Conservation (phyloP, 2,113 vertebrate genomes). For the Cephalopterus ornatus region DNA sequence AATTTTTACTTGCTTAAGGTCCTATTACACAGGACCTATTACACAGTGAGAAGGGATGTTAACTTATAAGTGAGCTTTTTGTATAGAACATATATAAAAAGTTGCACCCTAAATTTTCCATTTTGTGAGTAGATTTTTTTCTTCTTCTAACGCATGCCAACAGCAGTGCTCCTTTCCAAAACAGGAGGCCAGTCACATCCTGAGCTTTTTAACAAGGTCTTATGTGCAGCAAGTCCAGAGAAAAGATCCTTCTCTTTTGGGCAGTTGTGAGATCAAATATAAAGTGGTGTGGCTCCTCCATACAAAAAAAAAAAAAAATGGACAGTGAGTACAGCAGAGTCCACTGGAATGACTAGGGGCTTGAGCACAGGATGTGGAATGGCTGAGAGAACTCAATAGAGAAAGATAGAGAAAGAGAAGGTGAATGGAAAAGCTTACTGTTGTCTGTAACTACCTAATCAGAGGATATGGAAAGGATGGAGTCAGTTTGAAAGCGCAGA, state of each 20-base stretch:
- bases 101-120: neutral
- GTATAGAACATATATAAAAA: neutral
- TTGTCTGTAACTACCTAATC: neutral
- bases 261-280: neutral
- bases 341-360: rapidly evolving
- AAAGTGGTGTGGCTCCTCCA: neutral
- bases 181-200: neutral
- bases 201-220: neutral
- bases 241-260: neutral
- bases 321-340: neutral
- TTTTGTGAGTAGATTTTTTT: neutral
- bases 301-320: neutral
- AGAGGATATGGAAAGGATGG: neutral
- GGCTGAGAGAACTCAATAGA: neutral
- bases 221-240: neutral
- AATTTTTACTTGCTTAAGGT: neutral
- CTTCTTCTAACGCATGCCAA: neutral
- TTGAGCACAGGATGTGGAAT: neutral
- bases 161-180: neutral
- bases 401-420: neutral
- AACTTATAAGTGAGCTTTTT: neutral
- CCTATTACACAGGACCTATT: neutral
- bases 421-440: neutral
- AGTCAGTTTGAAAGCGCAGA: neutral
- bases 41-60: neutral